A percentile compares a stretch with the other conserved stretches of the same genome.
These are phyloP conservation scores for Parasteatoda tepidariorum DNA, from an alignment of 1,140 invertebrate genomes.

Conservation along the genomic window DNA sequence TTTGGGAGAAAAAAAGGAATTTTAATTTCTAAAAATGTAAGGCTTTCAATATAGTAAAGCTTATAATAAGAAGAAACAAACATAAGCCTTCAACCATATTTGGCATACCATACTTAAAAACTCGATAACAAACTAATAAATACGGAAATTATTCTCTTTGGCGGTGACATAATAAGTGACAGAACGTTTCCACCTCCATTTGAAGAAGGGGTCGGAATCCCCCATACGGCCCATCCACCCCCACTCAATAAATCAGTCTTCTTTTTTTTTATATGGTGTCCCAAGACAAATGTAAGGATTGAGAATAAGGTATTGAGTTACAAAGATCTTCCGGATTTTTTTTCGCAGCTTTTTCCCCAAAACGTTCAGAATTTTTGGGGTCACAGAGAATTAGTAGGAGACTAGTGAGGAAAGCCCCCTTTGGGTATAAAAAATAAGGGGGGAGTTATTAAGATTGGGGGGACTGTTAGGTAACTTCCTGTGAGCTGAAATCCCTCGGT, in stretches of 20 bases:
- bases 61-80: too few relatives aligned
- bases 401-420: background rate
- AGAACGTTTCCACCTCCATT: background rate
- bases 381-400: background rate
- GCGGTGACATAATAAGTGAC: constrained; percentile 23
- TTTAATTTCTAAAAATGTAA: too few relatives aligned
- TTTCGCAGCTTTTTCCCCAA: background rate
- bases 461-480: constrained; percentile 14
- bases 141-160: background rate
- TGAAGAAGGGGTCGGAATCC: background rate
- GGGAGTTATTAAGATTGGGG: constrained; percentile 26
- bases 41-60: too few relatives aligned
- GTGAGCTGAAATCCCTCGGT: background rate
- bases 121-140: constrained; percentile 42
- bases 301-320: constrained; percentile 1
- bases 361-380: too few relatives aligned
- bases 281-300: constrained; percentile 31
- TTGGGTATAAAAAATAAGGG: constrained; percentile 1
- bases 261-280: background rate
- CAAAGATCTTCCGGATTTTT: constrained; percentile 40
- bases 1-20: too few relatives aligned
- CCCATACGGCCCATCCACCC: background rate
- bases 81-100: too few relatives aligned
- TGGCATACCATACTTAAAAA: too few relatives aligned
- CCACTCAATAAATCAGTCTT: constrained; percentile 13